A percentile compares a stretch with the other conserved stretches of the same genome.
phyloP scores from a whole-genome alignment of 2,797 vertebrate genomes.

The Dipus sagitta region DNA sequence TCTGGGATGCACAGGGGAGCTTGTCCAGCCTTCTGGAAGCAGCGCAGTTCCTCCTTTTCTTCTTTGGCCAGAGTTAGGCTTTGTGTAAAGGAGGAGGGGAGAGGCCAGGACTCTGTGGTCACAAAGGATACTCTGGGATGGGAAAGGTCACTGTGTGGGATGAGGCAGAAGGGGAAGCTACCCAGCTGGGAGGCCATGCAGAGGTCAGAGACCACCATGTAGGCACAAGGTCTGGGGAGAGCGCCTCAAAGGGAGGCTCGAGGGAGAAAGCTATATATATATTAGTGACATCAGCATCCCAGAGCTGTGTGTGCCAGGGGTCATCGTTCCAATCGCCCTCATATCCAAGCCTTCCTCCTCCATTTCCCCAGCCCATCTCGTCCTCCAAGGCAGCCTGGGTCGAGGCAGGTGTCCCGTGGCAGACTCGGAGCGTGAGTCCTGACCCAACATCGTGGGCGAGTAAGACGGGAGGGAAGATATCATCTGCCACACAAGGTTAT shows the following conservation, averaged over 20 bases:
- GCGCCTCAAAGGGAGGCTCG: neutral
- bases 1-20: neutral
- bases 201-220: neutral
- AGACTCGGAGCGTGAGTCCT: neutral
- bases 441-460: neutral
- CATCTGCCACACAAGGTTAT: neutral
- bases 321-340: neutral
- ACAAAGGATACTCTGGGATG: neutral
- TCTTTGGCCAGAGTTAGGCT: constrained; percentile 20
- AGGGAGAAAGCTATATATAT: neutral
- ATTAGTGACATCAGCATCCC: neutral
- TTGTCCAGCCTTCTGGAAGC: neutral
- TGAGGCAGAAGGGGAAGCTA: neutral
- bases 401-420: neutral
- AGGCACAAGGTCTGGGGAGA: neutral
- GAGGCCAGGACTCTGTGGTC: neutral
- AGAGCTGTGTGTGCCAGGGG: fast-evolving
- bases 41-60: neutral
- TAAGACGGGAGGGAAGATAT: too few relatives aligned
- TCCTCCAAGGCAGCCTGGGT: neutral
- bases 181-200: neutral
- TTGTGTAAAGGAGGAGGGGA: constrained; percentile 8
- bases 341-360: neutral
- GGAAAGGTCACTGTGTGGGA: neutral
- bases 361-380: neutral